Base-by-base conservation (phyloP, 2,797 vertebrate genomes). In the Craterocephalus amniculus region DNA sequence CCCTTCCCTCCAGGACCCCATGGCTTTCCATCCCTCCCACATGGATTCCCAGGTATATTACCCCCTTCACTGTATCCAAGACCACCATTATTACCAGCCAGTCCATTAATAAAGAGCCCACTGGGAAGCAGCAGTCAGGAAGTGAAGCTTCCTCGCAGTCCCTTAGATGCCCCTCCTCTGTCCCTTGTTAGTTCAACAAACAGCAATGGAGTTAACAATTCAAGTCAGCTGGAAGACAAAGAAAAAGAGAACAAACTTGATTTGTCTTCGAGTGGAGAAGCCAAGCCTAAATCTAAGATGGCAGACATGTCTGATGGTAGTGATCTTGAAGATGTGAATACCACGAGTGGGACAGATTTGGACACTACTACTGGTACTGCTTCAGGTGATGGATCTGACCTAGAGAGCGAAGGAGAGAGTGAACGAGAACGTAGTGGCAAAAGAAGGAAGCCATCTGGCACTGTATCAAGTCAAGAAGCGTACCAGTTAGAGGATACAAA, bases 311-410 rank as follows among this genome's bases (percentile, higher is more conserved):
- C 97, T 0, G 97, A 99, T 0, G 96, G 95, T 67, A 99, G 97
- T 2, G 98, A 99, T 92, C 96, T 98, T 14, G 97, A 99, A 93
- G 97, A 99, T 0, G 86, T 99, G 78, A 99, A 99, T 78, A 99
- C 97, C 8, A 98, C 97, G 35, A 99, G 97, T 0, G 98, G 97
- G 58, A 99, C 97, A 0, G 98, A 99, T 86, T 92, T 99, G 91
- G 98, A 99, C 87, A 98, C 97, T 67, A 99, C 96, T 62, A 99
- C 97, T 0, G 98, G 98, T 77, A 96, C 97, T 0, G 97, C 96
- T 48, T 99, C 97, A 0, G 98, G 97, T 74, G 92, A 93, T 27
- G 92, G 91, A 27, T 96, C 97, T 59, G 97, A 99, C 88, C 95
- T 98, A 0, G 98, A 99, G 0, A 95, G 92, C 0, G 98, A 99